Base-by-base conservation (phyloP, 1,140 invertebrate genomes). In the Nebria ingens region DNA sequence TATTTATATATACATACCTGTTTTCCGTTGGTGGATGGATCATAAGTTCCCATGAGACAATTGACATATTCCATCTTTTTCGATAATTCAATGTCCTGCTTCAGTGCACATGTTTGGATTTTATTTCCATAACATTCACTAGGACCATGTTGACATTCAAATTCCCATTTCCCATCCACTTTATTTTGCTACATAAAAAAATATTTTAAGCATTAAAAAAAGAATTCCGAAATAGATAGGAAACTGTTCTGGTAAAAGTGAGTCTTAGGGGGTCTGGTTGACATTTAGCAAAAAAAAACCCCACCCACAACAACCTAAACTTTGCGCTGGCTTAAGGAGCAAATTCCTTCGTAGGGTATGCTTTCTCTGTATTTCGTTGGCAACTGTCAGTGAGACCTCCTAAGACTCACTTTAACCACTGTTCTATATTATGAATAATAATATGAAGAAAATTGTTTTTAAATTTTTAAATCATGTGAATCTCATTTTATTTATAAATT, bases 81-180 rank as follows among this genome's bases (percentile, higher is more conserved):
- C 25, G 62, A 53, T 59, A 79, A 72, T 52, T 70, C 63, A 2
- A 62, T 52, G 56, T 69, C 64, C 64, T 68, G 57, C 38, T 78
- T 66, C 19, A 86, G 68, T 19, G 73, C 79, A 58, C 84, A 86
- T 2, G 79, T 76, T 60, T 86, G 83, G 15, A 78, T 70, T 52
- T 74, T 77, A 64, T 86, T 86, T 1, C 81, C 82, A 23, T 73
- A 68, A 56, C 85, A 87, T 63, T 87, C 85, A 0, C 57, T 58
- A 0, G 72, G 65, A 0, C 84, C 85, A 60, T 87, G 84, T 65
- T 87, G 84, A 58, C 85, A 87, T 17, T 61, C 56, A 63, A 87
- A 84, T 9, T 67, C 50, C 59, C 75, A 79, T n/a, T 65, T 69
- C 11, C 73, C 73, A 53, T 61, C 67, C 52, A 53, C 53, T 2